Evolutionary conservation across 2,113 vertebrate species (phyloP).

Genomic region (Ramphastos sulfuratus): DNA sequence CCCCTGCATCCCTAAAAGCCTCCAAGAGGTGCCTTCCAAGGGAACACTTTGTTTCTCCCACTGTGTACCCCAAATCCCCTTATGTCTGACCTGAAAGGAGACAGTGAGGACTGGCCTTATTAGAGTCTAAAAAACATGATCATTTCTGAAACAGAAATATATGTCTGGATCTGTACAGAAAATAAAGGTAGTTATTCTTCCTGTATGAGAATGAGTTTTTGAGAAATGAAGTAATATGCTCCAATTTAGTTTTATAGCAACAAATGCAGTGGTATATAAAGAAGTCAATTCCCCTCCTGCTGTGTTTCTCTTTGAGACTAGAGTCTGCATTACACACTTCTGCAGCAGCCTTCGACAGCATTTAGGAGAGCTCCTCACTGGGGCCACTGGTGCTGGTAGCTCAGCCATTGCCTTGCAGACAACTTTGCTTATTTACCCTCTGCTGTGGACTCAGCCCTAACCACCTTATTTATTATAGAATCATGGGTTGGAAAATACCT

Average conservation of each 20-base stretch:
- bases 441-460: accelerated
- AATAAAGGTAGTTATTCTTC: background rate
- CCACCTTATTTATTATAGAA: background rate
- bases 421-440: background rate
- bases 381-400: accelerated
- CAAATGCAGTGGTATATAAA: background rate
- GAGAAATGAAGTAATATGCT: background rate
- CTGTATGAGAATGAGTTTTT: background rate
- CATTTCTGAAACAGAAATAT: background rate
- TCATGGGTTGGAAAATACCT: too few relatives aligned
- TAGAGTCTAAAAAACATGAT: accelerated
- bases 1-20: background rate
- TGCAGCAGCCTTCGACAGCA: background rate
- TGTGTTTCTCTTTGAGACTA: background rate
- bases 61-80: background rate
- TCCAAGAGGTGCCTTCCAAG: background rate
- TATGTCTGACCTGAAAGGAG: background rate
- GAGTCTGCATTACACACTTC: accelerated
- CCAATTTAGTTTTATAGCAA: background rate
- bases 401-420: background rate
- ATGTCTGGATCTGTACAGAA: background rate
- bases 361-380: background rate
- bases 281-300: accelerated
- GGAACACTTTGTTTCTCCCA: background rate
- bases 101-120: background rate